Evolutionary conservation across 1,140 invertebrate species (phyloP), one percentile per base, ranked within the genome.

Genomic region (Nephotettix cincticeps): DNA sequence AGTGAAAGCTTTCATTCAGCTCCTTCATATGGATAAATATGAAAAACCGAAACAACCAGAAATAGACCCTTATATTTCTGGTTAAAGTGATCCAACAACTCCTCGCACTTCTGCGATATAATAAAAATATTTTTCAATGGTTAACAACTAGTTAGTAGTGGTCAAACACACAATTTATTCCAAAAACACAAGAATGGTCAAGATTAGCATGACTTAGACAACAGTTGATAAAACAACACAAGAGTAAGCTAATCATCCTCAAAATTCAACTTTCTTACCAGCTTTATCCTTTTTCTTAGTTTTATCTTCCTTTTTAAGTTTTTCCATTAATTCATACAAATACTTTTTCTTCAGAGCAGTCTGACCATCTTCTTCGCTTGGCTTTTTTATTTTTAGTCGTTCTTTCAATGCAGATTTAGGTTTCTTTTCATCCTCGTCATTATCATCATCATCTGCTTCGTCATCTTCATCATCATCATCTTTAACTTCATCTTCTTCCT

Each of bases 401-500:
- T 27, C 47, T 14, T 36, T 30, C 2, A 13, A 23, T 56, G 9
- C 47, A 47, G 23, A 25, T 32, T 21, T 28, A 23, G 14, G 19
- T 23, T 51, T 19, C 27, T n/a, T 58, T 63, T 65, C 58, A 28
- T 63, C 70, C n/a, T 40, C 61, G 64, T 69, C 56, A n/a, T 70
- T 69, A 19, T 54, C 32, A 51, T 69, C 69, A 21, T 71, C 67
- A 6, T 51, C 36, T 23, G 2, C 32, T 1, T 19, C 29, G 6
- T 43, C 47, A 40, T 73, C 66, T 68, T 73, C 69, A 36, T 72
- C 61, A 54, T 71, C 72, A 65, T 47, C 71, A 13, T 71, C 61
- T 36, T 72, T 71, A 68, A 76, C 73, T 14, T 78, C 75, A 65
- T 78, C 77, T 73, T 78, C 75, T 74, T 80, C 76, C 25, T 77